Evolutionary conservation across 92 coral and sea anemone genomes (phyloP), one percentile per base, ranked within the genome.

Genomic region (Hydrozoanthus gracilis): DNA sequence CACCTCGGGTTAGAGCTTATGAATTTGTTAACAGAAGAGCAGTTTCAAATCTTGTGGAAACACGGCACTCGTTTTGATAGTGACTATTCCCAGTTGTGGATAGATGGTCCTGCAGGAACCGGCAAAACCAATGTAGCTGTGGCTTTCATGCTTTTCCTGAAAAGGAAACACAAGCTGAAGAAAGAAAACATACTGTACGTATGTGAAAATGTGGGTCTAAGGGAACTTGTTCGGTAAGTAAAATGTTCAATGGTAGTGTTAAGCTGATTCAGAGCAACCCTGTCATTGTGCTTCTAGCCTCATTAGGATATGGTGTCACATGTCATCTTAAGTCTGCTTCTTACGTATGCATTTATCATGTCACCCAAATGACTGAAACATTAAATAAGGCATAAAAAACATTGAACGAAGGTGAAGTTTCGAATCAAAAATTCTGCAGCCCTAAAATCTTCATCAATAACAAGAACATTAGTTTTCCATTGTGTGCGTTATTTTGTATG

Each of bases 41-140:
- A 87, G 75, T 87, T 87, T 61, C 3, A 56, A 5, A 17, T 84
- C 72, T 10, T 87, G 49, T 77, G 82, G 45, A 27, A 0, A 0
- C 0, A 71, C 3, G 0, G 1, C 46, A n/a, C 51, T 71, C 17
- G 76, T 6, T 46, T 79, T 1, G 5, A 45, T 4, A 18, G 58
- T 11, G 54, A 15, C 16, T 14, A 2, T n/a, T 44, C 86, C 13
- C 78, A 62, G 14, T 55, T 87, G 71, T 87, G 90, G 90, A 18
- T 87, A 0, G 10, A 79, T 13, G 90, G 90, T 7, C 80, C 35
- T 4, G 90, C 90, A 1, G 90, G 90, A 0, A 87, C 87, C 1
- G 90, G 90, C 5, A 87, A 87, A 14, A 87, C 90, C 12, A 56
- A 71, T 4, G 86, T 87, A 8, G 90, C 90, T 7, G 17, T 87